Percentiles rank a stretch among this genome's conserved stretches.
Conservation (phyloP, 2,797 vertebrate genomes). For the Gymnodraco acuticeps region DNA sequence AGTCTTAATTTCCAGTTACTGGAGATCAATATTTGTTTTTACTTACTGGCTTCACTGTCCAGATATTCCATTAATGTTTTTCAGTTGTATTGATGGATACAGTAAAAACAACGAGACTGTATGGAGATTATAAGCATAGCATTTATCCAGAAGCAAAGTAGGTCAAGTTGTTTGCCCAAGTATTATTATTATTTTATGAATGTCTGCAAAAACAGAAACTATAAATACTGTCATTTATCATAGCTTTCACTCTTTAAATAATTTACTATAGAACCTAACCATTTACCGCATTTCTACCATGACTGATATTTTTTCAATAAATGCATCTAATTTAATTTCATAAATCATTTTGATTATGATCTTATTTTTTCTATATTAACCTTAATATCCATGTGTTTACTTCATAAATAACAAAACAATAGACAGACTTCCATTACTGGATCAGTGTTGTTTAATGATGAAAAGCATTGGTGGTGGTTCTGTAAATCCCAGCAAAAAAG, state of each 20-base stretch:
- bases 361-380: not conserved
- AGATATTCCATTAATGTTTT: not conserved
- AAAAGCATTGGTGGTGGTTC: conserved; percentile 24
- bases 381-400: too few relatives aligned
- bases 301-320: not conserved
- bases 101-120: not conserved
- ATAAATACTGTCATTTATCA: not conserved
- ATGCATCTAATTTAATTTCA: not conserved
- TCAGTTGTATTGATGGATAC: not conserved
- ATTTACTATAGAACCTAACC: not conserved
- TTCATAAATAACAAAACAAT: conserved; percentile 12
- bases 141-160: not conserved
- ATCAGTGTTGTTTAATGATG: conserved; percentile 44
- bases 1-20: not conserved
- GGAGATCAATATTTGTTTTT: too few relatives aligned
- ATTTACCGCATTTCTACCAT: not conserved
- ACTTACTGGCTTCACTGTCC: too few relatives aligned
- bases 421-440: conserved; percentile 9
- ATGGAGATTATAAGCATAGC: not conserved
- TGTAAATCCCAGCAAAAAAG: conserved; percentile 45
- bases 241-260: not conserved
- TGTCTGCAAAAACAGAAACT: not conserved
- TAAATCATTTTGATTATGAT: not conserved
- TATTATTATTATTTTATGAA: conserved; percentile 12
- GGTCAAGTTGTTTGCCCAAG: not conserved